Evolutionary conservation across 1,140 invertebrate species (phyloP), one percentile per base, ranked within the genome.

Genomic region (Holcopasites calliopsidis): DNA sequence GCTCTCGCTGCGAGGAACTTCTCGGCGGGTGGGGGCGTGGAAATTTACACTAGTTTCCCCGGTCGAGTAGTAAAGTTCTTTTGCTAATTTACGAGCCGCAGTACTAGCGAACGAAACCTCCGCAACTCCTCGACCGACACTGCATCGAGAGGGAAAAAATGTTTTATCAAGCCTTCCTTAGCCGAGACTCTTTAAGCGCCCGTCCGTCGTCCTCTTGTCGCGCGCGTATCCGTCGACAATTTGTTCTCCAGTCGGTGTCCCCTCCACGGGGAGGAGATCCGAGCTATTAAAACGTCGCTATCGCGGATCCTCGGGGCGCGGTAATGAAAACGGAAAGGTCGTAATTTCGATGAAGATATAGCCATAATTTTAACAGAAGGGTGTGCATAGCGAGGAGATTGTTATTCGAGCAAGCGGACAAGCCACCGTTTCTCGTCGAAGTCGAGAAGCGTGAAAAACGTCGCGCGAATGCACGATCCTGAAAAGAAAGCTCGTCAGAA

Each of bases 271-370:
- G 1, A 26, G 50, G 47, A 66, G 72, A 82, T 82, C 77, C 52
- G 52, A 57, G 76, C 68, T 84, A 84, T 82, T 82, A 84, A 85
- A 69, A 84, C 72, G 72, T 79, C 79, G 49, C 69, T 73, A 47
- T 73, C 50, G 21, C 5, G 52, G 52, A 72, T 62, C 52, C 26
- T 50, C 58, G 44, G 50, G 26, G 26, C n/a, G 47, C 33, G 64
- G 70, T 83, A 82, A 82, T 81, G 65, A 82, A 70, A 52, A 77
- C 42, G 6, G 64, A 74, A 31, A 58, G 35, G 44, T 7, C 40
- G 38, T 61, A 65, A 70, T 35, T 55, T 35, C 3, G 58, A 78
- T 44, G 50, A 54, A 72, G 38, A 38, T 40, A 23, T 35, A 33
- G 49, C 47, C 38, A 47, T 75, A 70, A 83, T 82, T 61, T 78